Percentiles rank a stretch among this genome's conserved stretches.
These are phyloP conservation scores for Puma concolor DNA, from an alignment of 2,113 vertebrate species.

Conservation along the genomic window DNA sequence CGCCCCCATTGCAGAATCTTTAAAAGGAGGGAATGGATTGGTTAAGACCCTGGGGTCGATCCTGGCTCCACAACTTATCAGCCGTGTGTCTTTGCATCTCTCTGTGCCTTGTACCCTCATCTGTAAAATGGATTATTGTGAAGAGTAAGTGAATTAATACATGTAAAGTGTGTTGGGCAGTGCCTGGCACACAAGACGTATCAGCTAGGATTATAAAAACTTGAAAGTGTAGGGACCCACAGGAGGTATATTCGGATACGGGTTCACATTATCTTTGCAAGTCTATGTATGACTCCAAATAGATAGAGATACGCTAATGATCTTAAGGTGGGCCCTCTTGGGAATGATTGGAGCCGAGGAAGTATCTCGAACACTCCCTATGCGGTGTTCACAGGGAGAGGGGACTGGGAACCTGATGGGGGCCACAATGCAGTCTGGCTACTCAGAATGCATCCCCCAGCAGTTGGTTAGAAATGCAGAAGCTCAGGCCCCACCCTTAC, in stretches of 20 bases:
- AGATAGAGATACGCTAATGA: not conserved
- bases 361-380: not conserved
- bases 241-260: not conserved
- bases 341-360: not conserved
- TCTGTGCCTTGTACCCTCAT: not conserved
- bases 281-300: not conserved
- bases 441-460: not conserved
- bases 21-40: not conserved
- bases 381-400: not conserved
- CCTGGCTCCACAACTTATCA: not conserved
- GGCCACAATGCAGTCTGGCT: not conserved
- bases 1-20: not conserved
- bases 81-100: not conserved
- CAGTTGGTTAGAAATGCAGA: not conserved
- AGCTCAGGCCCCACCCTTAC: not conserved
- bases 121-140: not conserved
- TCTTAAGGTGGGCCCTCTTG: not conserved
- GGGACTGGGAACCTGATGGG: not conserved
- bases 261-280: not conserved
- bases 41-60: not conserved
- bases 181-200: not conserved
- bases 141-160: not conserved
- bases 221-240: not conserved
- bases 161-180: not conserved
- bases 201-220: not conserved